Conservation (phyloP, 2,113 vertebrate species). For the Willisornis vidua region DNA sequence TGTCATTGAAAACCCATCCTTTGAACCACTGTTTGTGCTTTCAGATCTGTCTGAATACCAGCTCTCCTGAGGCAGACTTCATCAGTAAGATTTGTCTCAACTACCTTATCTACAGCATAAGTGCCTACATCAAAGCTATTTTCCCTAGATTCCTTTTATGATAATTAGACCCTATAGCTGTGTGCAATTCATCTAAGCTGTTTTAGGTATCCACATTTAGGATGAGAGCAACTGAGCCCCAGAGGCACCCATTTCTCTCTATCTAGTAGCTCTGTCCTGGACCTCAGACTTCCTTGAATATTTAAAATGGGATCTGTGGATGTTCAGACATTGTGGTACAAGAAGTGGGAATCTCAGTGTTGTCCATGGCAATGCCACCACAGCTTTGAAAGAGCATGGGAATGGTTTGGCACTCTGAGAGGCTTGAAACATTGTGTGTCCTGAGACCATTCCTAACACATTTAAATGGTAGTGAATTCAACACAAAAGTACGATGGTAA, state of each 20-base stretch:
- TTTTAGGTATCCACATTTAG: not conserved
- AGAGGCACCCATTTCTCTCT: not conserved
- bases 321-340: not conserved
- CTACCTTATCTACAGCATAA: not conserved
- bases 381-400: not conserved
- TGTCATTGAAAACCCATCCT: slow-evolving; percentile 28
- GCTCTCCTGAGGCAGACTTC: not conserved
- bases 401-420: not conserved
- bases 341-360: not conserved
- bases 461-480: not conserved
- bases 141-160: slow-evolving; percentile 10
- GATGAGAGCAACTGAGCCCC: not conserved
- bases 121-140: not conserved
- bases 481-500: not conserved
- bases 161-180: not conserved
- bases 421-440: not conserved
- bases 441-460: not conserved
- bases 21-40: slow-evolving; percentile 10
- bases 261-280: not conserved
- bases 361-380: not conserved
- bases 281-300: not conserved
- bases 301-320: not conserved
- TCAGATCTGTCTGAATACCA: slow-evolving; percentile 4
- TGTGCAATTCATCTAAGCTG: not conserved
- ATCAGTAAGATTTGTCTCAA: slow-evolving; percentile 8